phyloP scores from a whole-genome alignment of 2,797 vertebrate species.

The Rhinogobio ventralis region DNA sequence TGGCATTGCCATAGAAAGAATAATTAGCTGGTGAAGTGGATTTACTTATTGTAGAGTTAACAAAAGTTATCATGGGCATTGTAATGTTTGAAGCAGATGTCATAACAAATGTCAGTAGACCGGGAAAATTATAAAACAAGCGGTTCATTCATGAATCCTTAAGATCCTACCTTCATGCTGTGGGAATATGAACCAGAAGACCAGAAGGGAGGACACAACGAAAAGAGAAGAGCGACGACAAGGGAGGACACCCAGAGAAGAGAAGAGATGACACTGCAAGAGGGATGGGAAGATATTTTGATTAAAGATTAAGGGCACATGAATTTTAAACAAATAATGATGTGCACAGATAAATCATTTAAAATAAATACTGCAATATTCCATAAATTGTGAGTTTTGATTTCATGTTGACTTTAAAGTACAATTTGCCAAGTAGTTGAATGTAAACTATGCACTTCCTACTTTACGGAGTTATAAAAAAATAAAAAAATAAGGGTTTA shows the following conservation, averaged over 20 bases:
- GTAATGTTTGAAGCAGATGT: neutral
- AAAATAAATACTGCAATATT: neutral
- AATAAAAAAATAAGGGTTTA: neutral
- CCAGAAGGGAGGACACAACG: too few species aligned
- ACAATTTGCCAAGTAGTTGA: neutral
- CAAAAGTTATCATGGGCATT: neutral
- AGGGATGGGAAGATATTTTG: neutral
- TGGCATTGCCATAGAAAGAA: neutral
- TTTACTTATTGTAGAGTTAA: neutral
- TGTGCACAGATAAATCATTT: neutral
- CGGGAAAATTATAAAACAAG: neutral
- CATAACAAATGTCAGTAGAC: neutral
- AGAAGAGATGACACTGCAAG: neutral
- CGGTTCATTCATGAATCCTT: neutral
- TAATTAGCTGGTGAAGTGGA: neutral
- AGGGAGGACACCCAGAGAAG: neutral
- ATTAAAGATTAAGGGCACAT: neutral
- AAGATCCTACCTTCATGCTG: neutral
- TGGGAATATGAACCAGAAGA: neutral
- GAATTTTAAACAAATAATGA: neutral
- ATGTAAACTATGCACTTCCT: neutral
- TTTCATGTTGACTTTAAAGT: neutral
- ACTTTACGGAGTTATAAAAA: neutral
- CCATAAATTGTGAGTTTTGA: neutral
- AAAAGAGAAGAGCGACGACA: too few species aligned